Percentiles rank a stretch among this genome's conserved stretches.
These are phyloP conservation scores for Chelonia mydas DNA, from an alignment of 2,797 vertebrate species.

Conservation along the genomic window DNA sequence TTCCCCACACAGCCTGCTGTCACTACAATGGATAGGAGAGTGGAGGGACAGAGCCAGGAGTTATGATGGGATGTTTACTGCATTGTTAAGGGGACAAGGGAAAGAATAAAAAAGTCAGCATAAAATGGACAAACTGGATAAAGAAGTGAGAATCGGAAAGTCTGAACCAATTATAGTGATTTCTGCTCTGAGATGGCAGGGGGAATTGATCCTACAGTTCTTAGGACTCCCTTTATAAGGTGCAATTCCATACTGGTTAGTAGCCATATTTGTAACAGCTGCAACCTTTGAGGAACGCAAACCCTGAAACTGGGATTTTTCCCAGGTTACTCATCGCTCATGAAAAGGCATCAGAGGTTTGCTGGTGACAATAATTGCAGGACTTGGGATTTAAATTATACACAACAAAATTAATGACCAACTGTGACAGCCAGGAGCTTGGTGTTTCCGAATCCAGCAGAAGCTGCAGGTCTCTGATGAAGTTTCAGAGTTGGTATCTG, in stretches of 20 bases:
- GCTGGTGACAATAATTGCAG: background rate
- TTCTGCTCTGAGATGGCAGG: background rate
- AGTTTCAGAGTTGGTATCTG: background rate
- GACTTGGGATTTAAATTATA: background rate
- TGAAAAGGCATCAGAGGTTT: background rate
- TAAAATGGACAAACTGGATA: background rate
- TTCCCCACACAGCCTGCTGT: background rate
- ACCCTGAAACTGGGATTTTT: background rate
- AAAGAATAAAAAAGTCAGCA: background rate
- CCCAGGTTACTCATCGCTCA: background rate
- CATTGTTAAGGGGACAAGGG: background rate
- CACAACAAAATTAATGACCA: background rate
- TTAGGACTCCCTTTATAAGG: background rate
- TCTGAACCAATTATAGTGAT: background rate
- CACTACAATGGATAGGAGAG: background rate
- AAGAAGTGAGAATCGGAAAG: background rate
- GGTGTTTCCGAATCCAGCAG: background rate
- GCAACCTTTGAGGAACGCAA: background rate
- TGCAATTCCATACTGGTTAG: background rate
- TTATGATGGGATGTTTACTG: background rate
- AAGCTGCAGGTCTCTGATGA: background rate
- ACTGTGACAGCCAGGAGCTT: background rate
- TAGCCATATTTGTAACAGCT: slow-evolving; percentile 7
- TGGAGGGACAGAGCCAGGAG: background rate
- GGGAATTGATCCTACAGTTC: slow-evolving; percentile 28